Evolutionary conservation across 2,888 invertebrate species (phyloP).

Genomic region (Dasypolia templi): DNA sequence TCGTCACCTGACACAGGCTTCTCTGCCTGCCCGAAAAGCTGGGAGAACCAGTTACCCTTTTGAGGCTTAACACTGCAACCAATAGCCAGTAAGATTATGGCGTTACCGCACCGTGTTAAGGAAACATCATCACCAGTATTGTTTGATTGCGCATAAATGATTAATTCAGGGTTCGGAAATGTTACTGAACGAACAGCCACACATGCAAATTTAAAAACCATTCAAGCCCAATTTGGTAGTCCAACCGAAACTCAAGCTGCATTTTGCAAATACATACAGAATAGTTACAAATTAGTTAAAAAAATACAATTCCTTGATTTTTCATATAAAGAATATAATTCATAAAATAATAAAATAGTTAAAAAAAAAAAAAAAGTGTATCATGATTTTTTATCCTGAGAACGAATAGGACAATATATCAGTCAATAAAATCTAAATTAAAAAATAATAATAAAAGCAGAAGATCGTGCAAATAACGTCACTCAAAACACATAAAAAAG

Average conservation of each 20-base stretch:
- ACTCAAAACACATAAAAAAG: too few relatives aligned
- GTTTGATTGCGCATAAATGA: constrained; percentile 21
- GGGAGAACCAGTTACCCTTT: constrained; percentile 91
- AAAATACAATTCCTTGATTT: neutral
- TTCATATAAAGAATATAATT: neutral
- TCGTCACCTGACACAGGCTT: constrained; percentile 81
- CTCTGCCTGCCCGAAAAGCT: constrained; percentile 89
- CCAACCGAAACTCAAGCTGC: constrained; percentile 64
- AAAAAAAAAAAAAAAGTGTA: neutral
- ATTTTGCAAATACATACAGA: constrained; percentile 13
- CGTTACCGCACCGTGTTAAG: constrained; percentile 48
- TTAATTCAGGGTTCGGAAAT: constrained; percentile 20
- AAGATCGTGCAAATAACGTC: neutral
- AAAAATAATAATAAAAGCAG: neutral
- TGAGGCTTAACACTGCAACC: constrained; percentile 88
- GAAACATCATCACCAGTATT: constrained; percentile 24
- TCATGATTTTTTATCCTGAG: neutral
- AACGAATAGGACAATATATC: neutral
- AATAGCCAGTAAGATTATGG: constrained; percentile 79
- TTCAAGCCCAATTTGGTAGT: constrained; percentile 35
- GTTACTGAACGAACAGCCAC: constrained; percentile 37
- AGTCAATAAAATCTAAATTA: neutral
- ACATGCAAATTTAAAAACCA: constrained; percentile 50
- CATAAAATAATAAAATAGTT: neutral
- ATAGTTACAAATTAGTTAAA: neutral